Evolutionary conservation across 2,113 vertebrate species (phyloP).

Genomic region (Sporophila hypoxantha): DNA sequence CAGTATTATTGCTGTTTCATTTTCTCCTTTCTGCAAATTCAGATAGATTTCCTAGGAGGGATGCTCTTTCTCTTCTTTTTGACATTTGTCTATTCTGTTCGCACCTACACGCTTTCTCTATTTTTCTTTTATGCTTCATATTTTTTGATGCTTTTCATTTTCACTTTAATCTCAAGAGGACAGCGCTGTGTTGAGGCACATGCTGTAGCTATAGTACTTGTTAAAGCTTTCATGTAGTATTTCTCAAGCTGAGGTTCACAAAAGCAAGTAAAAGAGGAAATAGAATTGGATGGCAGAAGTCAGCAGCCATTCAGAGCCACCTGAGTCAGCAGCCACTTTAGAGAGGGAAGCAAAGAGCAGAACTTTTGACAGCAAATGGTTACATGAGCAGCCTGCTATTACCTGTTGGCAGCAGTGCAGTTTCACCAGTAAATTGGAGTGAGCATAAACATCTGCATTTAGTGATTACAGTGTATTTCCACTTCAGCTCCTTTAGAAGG

Average conservation of each 20-base stretch:
- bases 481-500: neutral
- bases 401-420: neutral
- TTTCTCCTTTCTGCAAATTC: constrained; percentile 1
- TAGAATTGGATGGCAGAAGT: neutral
- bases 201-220: neutral
- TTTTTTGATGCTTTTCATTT: constrained; percentile 6
- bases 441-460: neutral
- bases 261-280: neutral
- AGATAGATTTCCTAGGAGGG: neutral
- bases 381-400: neutral
- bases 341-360: neutral
- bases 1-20: neutral
- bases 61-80: constrained; percentile 3
- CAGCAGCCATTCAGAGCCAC: neutral
- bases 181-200: neutral
- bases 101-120: neutral
- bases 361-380: neutral
- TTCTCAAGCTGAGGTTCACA: neutral
- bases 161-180: constrained; percentile 23
- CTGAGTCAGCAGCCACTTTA: neutral
- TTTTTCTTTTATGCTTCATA: neutral
- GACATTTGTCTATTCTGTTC: neutral
- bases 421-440: neutral
- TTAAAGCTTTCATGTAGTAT: neutral
- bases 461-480: neutral